Percentiles rank a stretch among this genome's conserved stretches.
phyloP scores from a whole-genome alignment of 2,888 invertebrate species.

The Latrodectus hesperus region DNA sequence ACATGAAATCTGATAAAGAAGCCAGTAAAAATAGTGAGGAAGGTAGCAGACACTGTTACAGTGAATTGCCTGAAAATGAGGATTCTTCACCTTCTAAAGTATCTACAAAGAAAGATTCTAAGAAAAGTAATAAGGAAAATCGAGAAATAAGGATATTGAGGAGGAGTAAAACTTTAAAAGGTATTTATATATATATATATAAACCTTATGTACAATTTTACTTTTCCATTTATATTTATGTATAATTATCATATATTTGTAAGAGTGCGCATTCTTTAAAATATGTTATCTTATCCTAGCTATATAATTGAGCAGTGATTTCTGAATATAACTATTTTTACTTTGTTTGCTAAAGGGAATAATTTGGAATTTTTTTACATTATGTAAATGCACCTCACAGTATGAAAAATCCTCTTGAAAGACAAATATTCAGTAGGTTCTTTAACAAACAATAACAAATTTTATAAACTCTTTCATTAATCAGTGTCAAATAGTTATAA shows the following conservation, averaged over 20 bases:
- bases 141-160: constrained; percentile 33
- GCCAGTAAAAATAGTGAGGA: constrained; percentile 20
- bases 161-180: constrained; percentile 49
- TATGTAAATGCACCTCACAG: no score
- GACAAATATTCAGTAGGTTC: not conserved
- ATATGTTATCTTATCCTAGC: no score
- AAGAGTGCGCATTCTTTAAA: not conserved
- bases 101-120: constrained; percentile 30
- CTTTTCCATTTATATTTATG: not conserved
- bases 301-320: no score
- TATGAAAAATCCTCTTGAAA: not conserved
- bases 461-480: no score
- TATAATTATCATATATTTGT: not conserved
- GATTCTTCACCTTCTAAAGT: constrained; percentile 38
- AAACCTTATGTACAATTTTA: no score
- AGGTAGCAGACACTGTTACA: constrained; percentile 29
- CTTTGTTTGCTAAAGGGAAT: not conserved
- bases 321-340: no score
- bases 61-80: constrained; percentile 52
- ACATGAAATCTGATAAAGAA: constrained; percentile 49
- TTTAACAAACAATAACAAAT: not conserved
- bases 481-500: no score
- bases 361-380: not conserved
- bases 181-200: constrained; percentile 2
- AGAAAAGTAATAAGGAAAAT: constrained; percentile 43